A percentile compares a stretch with the other conserved stretches of the same genome.
Evolutionary conservation across 1,140 invertebrate species (phyloP).

Genomic region (Ephestia elutella): DNA sequence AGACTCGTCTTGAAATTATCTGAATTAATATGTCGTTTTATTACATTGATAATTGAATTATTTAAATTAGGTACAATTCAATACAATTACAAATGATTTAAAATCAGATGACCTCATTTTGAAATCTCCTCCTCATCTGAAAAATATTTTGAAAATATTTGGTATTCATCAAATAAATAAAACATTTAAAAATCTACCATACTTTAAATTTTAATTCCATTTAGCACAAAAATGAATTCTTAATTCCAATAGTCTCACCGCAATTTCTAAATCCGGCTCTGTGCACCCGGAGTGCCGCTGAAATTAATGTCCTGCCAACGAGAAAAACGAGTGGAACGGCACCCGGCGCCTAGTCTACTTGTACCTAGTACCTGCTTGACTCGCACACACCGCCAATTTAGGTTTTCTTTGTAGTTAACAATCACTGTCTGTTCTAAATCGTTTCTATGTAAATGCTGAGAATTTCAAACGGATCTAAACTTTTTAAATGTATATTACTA

Average conservation of each 20-base stretch:
- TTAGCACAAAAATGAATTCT: conserved; percentile 26
- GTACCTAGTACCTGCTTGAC: not conserved
- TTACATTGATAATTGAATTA: too few relatives aligned
- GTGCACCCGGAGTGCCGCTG: conserved; percentile 60
- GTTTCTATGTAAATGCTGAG: too few relatives aligned
- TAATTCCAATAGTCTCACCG: conserved; percentile 56
- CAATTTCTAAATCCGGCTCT: conserved; percentile 61
- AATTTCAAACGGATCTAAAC: too few relatives aligned
- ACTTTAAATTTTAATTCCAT: conserved; percentile 8
- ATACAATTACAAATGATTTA: too few relatives aligned
- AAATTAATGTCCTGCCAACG: conserved; percentile 71
- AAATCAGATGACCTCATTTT: too few relatives aligned
- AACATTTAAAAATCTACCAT: not conserved
- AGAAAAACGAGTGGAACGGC: conserved; percentile 66
- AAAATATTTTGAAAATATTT: too few relatives aligned
- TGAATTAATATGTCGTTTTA: too few relatives aligned
- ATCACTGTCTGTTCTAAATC: too few relatives aligned
- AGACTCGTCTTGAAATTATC: too few relatives aligned
- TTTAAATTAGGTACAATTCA: too few relatives aligned
- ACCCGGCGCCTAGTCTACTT: conserved; percentile 20
- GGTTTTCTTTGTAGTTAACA: not conserved
- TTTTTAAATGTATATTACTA: too few relatives aligned
- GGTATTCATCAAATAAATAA: not conserved
- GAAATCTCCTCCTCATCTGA: too few relatives aligned
- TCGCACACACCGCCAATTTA: not conserved